Evolutionary conservation across 2,113 vertebrate genomes (phyloP), one percentile per base, ranked within the genome.

Genomic region (Genyomyrus donnyi): DNA sequence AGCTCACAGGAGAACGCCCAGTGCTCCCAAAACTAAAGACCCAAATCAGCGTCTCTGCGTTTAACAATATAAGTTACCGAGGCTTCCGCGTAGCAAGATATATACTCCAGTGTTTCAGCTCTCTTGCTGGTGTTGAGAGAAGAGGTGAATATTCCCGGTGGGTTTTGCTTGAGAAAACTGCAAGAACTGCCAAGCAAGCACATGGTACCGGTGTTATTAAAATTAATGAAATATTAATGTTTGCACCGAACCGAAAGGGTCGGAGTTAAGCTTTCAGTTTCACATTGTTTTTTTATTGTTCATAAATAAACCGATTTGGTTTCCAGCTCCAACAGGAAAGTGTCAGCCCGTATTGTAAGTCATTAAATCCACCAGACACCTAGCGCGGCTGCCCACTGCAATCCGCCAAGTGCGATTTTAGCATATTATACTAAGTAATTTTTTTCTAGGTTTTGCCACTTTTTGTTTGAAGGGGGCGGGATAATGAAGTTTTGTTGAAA

Each of bases 1-100:
- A 77, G 89, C 92, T 94, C 89, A 80, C 89, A 62, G 86, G 46
- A 91, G 90, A 90, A 11, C 21, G 90, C 90, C 93, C 88, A 91
- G 85, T 91, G 91, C 21, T 49, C 91, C 48, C 89, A 74, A n/a
- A 92, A 52, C 89, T 35, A 53, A 88, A 91, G 90, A 77, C 74
- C 15, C 74, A 39, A 80, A 80, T 80, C 74, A 80, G 35, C 74
- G 35, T 39, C 70, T 77, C 70, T 77, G 35, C 11, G 4, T 39
- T 77, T 39, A 39, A 77, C 70, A 77, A 89, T 39, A 88, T 31
- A 48, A 17, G 49, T 87, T 70, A 87, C 42, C 15, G 70, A 88
- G 6, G 83, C 39, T 85, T 85, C 83, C 39, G 39, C 6, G 83
- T 48, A 21, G 83, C 21, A n/a, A 84, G 19, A 84, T 45, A 84